A percentile compares a stretch with the other conserved stretches of the same genome.
phyloP scores from a whole-genome alignment of 2,888 invertebrate species.

The Rugalucina vietnamica region DNA sequence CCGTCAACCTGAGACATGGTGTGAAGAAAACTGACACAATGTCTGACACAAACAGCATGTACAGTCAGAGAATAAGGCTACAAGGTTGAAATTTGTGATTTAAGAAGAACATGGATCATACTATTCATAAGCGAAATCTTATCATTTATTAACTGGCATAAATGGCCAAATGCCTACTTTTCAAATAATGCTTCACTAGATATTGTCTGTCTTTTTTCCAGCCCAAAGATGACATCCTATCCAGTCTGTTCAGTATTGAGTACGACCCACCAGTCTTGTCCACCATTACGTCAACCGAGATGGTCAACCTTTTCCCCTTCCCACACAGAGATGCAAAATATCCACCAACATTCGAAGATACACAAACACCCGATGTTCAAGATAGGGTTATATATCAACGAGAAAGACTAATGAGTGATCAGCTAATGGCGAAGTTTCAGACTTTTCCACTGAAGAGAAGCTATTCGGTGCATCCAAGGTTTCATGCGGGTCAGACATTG shows the following conservation, averaged over 20 bases:
- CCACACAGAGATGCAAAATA: constrained; percentile 74
- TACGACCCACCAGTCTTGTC: constrained; percentile 77
- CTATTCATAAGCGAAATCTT: too few species aligned
- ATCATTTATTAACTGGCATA: too few species aligned
- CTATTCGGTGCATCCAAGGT: constrained; percentile 42
- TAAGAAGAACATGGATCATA: too few species aligned
- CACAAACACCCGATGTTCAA: not conserved
- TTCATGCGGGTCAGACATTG: constrained; percentile 55
- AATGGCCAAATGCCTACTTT: too few species aligned
- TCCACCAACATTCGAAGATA: constrained; percentile 63
- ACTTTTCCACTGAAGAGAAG: constrained; percentile 24
- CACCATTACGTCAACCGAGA: constrained; percentile 75
- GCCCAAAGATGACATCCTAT: constrained; percentile 45
- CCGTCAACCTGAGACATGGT: too few species aligned
- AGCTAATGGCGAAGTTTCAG: not conserved
- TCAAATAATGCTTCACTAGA: too few species aligned
- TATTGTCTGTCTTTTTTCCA: constrained; percentile 36
- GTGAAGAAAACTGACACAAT: too few species aligned
- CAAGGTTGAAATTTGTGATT: too few species aligned
- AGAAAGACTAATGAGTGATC: constrained; percentile 36
- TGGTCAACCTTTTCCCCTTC: constrained; percentile 73
- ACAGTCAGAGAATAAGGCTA: too few species aligned
- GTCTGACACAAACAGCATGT: too few species aligned
- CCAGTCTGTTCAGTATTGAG: constrained; percentile 58
- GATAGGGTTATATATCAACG: constrained; percentile 1